These are phyloP conservation scores for Steinernema hermaphroditum DNA, from an alignment of 2,888 invertebrate species.

Conservation along the genomic window DNA sequence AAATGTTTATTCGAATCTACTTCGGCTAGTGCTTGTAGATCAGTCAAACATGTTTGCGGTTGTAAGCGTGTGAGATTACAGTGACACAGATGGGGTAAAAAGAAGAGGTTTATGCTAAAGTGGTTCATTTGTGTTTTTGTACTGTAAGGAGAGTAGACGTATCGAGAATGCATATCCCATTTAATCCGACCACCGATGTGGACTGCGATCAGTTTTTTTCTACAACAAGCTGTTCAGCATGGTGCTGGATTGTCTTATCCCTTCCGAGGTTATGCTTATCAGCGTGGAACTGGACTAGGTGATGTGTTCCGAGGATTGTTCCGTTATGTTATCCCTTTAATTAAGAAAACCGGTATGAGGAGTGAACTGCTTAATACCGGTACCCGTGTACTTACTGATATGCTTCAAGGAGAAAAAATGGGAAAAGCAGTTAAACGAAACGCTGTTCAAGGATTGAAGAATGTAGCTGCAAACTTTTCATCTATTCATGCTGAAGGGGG, in stretches of 20 bases:
- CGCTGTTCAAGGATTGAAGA: background rate
- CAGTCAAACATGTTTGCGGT: background rate
- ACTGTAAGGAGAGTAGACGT: background rate
- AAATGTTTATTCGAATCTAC: background rate
- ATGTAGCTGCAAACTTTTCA: background rate
- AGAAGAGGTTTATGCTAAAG: too few relatives aligned
- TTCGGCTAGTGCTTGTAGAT: background rate
- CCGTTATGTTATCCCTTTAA: background rate
- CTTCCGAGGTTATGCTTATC: constrained; percentile 1
- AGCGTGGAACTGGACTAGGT: background rate
- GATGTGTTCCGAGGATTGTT: background rate
- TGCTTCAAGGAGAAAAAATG: background rate
- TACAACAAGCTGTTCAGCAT: background rate
- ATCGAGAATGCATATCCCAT: background rate
- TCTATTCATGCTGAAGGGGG: background rate
- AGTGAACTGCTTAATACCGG: background rate
- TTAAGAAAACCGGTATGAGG: background rate
- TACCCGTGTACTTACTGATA: background rate
- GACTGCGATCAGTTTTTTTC: background rate
- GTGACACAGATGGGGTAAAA: too few relatives aligned
- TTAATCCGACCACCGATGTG: background rate
- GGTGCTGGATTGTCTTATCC: background rate
- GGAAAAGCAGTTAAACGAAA: background rate
- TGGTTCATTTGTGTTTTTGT: background rate
- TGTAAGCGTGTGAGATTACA: too few relatives aligned